A percentile compares a stretch with the other conserved stretches of the same genome.
These are phyloP conservation scores for Porites divaricata DNA, from an alignment of 92 coral and sea anemone genomes.

Conservation along the genomic window DNA sequence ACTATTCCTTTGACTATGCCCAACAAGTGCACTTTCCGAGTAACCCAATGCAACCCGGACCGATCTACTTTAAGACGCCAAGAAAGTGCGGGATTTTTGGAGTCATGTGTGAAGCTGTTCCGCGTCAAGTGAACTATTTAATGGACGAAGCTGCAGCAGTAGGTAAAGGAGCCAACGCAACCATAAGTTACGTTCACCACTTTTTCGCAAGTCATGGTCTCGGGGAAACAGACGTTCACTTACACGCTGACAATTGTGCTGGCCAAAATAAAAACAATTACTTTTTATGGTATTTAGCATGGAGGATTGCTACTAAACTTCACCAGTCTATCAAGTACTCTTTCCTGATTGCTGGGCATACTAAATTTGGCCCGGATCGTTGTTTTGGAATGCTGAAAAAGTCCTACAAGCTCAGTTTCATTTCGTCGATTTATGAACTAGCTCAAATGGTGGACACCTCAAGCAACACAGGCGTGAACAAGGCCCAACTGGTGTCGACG, in stretches of 20 bases:
- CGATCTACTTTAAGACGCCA: constrained; percentile 26
- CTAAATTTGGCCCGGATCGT: neutral
- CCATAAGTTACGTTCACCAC: neutral
- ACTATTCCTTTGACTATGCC: constrained; percentile 47
- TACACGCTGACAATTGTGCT: neutral
- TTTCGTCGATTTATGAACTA: neutral
- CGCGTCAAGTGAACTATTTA: no score
- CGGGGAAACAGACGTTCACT: neutral
- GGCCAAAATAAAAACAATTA: constrained; percentile 19
- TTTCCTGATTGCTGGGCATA: no score
- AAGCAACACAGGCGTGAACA: neutral
- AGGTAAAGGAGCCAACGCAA: no score
- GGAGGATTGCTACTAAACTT: constrained; percentile 14
- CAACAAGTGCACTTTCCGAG: constrained; percentile 32
- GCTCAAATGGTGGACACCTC: neutral
- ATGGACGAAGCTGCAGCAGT: no score
- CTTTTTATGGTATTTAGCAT: constrained; percentile 10
- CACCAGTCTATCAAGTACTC: constrained; percentile 21
- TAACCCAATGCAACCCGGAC: constrained; percentile 32
- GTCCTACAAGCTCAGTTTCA: neutral
- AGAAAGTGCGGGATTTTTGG: constrained; percentile 40
- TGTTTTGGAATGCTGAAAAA: neutral
- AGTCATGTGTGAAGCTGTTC: no score
- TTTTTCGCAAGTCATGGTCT: neutral
- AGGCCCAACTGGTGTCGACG: neutral